Evolutionary conservation across 2,888 invertebrate species (phyloP).

Genomic region (Ommatoiulus sabulosus): DNA sequence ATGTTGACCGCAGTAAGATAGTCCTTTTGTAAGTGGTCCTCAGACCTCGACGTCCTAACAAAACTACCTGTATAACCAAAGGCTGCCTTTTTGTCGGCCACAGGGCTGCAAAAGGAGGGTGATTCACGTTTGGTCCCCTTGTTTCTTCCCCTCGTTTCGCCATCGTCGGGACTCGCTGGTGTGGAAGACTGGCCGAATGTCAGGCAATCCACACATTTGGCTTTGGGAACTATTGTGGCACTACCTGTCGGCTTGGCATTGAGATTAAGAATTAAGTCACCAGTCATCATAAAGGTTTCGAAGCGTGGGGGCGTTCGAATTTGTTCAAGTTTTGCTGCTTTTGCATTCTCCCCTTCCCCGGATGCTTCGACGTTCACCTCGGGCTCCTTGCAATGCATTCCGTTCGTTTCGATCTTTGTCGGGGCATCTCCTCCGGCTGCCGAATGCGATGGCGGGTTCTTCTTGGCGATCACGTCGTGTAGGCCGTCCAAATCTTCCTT

Average conservation of each 20-base stretch:
- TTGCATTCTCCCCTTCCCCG: constrained; percentile 54
- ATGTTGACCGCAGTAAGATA: constrained; percentile 87
- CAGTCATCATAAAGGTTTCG: constrained; percentile 98
- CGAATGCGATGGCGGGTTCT: constrained; percentile 17
- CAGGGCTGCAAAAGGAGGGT: constrained; percentile 61
- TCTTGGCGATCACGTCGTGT: constrained; percentile 61
- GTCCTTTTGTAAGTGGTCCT: constrained; percentile 89
- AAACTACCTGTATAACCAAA: constrained; percentile 71
- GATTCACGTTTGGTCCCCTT: constrained; percentile 59
- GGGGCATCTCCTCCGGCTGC: neutral
- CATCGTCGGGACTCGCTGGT: constrained; percentile 46
- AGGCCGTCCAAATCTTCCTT: constrained; percentile 62
- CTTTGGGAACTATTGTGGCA: constrained; percentile 56
- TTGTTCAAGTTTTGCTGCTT: constrained; percentile 55
- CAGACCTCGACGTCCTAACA: constrained; percentile 89
- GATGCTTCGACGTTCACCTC: constrained; percentile 45
- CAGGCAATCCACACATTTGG: constrained; percentile 59
- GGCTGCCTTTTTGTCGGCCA: constrained; percentile 61
- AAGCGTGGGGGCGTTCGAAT: constrained; percentile 68
- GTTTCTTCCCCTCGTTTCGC: constrained; percentile 49
- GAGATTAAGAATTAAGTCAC: constrained; percentile 93
- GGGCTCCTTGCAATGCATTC: constrained; percentile 53
- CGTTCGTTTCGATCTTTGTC: constrained; percentile 56
- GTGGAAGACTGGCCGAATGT: constrained; percentile 60
- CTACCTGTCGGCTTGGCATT: constrained; percentile 59